These are phyloP conservation scores for Paramacrobiotus metropolitanus DNA, from an alignment of 1,140 invertebrate species.

Conservation along the genomic window DNA sequence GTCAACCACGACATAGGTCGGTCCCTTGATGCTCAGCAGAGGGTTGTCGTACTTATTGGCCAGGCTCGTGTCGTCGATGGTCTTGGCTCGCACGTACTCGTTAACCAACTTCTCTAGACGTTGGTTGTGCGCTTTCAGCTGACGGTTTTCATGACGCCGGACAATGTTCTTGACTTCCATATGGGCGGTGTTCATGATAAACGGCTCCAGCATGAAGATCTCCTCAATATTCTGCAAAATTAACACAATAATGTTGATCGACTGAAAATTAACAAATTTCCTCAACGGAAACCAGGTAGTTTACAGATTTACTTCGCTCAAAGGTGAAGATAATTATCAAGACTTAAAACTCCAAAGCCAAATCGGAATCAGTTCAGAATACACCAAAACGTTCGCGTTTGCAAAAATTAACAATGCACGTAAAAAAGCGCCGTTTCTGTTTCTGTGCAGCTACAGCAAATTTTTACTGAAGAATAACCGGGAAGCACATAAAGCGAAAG, in stretches of 20 bases:
- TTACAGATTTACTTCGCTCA: too few species aligned
- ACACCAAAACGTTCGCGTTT: too few species aligned
- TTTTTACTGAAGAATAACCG: too few species aligned
- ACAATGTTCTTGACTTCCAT: constrained; percentile 2
- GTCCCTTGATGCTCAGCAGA: neutral
- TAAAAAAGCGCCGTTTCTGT: too few species aligned
- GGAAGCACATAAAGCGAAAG: too few species aligned
- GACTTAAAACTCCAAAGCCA: too few species aligned
- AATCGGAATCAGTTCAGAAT: too few species aligned
- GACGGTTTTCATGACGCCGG: neutral
- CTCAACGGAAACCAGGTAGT: too few species aligned
- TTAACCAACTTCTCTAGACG: neutral
- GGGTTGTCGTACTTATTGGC: neutral
- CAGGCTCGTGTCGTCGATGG: neutral
- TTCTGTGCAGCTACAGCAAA: too few species aligned
- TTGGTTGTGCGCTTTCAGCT: neutral
- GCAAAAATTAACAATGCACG: too few species aligned
- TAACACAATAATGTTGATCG: neutral
- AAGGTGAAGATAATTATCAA: too few species aligned
- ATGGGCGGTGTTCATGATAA: neutral
- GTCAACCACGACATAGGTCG: neutral
- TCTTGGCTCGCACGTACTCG: neutral
- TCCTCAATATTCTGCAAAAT: neutral
- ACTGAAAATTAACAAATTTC: too few species aligned
- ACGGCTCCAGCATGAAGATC: neutral